These are phyloP conservation scores for Acanthococcus lagerstroemiae DNA, from an alignment of 2,888 invertebrate species.

Conservation along the genomic window DNA sequence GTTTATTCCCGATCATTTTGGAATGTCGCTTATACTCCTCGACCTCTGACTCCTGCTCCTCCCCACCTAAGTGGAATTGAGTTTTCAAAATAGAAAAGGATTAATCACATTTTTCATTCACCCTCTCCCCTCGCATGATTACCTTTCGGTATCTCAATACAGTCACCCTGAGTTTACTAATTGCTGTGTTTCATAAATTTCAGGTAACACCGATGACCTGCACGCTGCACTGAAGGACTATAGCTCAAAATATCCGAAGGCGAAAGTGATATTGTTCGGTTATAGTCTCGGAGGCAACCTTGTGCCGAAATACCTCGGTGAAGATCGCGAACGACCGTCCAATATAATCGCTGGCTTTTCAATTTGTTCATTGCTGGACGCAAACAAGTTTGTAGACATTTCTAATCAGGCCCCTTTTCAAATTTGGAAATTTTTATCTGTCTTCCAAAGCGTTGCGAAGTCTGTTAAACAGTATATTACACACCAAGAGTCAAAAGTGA, in stretches of 20 bases:
- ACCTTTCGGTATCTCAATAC: background rate
- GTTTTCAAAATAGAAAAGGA: too few species aligned
- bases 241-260: slow-evolving; percentile 59
- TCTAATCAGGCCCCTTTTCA: too few species aligned
- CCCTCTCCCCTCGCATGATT: too few species aligned
- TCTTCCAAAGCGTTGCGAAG: too few species aligned
- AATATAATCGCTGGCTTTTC: slow-evolving; percentile 81
- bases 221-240: slow-evolving; percentile 70
- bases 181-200: background rate
- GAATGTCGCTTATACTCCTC: too few species aligned
- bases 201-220: slow-evolving; percentile 83
- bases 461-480: too few species aligned
- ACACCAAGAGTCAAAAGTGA: too few species aligned
- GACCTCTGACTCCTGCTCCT: too few species aligned
- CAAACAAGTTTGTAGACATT: slow-evolving; percentile 69
- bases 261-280: slow-evolving; percentile 73
- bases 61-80: too few species aligned
- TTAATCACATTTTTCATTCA: too few species aligned
- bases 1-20: too few species aligned
- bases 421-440: too few species aligned
- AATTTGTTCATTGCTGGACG: slow-evolving; percentile 90
- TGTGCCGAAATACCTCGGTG: slow-evolving; percentile 85
- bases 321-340: slow-evolving; percentile 53
- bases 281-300: slow-evolving; percentile 91
- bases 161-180: background rate